These are phyloP conservation scores for Takifugu rubripes DNA, from an alignment of 2,797 vertebrate species.

Conservation along the genomic window DNA sequence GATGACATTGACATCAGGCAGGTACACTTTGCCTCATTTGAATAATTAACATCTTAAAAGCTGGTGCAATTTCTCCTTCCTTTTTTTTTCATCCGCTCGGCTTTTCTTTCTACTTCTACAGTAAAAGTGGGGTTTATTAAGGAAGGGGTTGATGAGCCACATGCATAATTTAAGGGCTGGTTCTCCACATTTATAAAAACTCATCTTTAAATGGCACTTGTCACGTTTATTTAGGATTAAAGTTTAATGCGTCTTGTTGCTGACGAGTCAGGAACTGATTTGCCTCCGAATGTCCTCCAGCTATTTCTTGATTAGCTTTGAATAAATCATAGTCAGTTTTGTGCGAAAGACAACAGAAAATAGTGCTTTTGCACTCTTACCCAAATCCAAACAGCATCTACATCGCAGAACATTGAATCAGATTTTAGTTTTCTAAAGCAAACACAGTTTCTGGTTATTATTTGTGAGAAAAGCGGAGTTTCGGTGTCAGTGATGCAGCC, in stretches of 20 bases:
- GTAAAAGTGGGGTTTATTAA: conserved; percentile 75
- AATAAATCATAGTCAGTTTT: conserved; percentile 33
- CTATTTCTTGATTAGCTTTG: conserved; percentile 22
- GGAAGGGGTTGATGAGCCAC: conserved; percentile 66
- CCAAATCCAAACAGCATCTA: not conserved
- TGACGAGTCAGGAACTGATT: conserved; percentile 62
- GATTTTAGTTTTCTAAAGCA: not conserved
- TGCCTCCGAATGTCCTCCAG: conserved; percentile 55
- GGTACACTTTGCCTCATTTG: conserved; percentile 78
- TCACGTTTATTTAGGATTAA: conserved; percentile 76
- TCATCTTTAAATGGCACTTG: conserved; percentile 67
- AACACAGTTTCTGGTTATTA: conserved; percentile 3
- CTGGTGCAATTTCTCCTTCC: conserved; percentile 43
- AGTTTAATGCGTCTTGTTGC: conserved; percentile 70
- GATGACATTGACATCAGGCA: conserved; percentile 75
- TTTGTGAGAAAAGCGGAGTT: conserved; percentile 33
- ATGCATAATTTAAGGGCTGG: conserved; percentile 78
- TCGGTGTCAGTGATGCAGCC: conserved; percentile 29
- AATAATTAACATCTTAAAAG: conserved; percentile 81
- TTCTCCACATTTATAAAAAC: conserved; percentile 70
- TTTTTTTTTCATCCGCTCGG: conserved; percentile 27
- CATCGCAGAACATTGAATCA: not conserved
- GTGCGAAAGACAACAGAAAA: conserved; percentile 7
- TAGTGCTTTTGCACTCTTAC: conserved; percentile 1
- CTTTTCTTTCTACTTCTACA: conserved; percentile 57